Evolutionary conservation across 2,888 invertebrate genomes (phyloP).

Genomic region (Thyatira batis): DNA sequence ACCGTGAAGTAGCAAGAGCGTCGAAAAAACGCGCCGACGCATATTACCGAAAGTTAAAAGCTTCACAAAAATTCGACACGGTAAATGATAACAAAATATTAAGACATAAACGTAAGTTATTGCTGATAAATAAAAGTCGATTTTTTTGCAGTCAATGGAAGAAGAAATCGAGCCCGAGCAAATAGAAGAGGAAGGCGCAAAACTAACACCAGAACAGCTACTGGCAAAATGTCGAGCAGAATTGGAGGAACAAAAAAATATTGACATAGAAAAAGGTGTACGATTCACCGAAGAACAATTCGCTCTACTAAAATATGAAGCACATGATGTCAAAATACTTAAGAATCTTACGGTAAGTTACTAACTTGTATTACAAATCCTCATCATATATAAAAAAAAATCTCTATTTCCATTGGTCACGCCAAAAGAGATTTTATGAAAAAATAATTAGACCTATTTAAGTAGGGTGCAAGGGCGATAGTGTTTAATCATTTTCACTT

Average conservation of each 20-base stretch:
- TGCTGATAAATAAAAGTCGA: too few relatives aligned
- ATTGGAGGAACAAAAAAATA: slow-evolving; percentile 56
- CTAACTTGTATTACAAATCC: too few relatives aligned
- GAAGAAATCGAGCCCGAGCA: slow-evolving; percentile 68
- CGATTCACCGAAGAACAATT: slow-evolving; percentile 82
- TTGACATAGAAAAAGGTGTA: slow-evolving; percentile 81
- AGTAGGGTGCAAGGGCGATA: too few relatives aligned
- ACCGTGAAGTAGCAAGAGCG: slow-evolving; percentile 72
- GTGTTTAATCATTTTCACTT: too few relatives aligned
- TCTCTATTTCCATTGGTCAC: too few relatives aligned
- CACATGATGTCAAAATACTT: slow-evolving; percentile 81
- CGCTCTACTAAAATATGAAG: slow-evolving; percentile 84
- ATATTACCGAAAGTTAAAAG: slow-evolving; percentile 70
- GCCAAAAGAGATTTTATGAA: too few relatives aligned
- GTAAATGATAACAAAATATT: slow-evolving; percentile 32
- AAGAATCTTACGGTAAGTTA: slow-evolving; percentile 80
- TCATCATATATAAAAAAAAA: too few relatives aligned
- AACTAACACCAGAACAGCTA: slow-evolving; percentile 68
- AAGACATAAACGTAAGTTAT: slow-evolving; percentile 2
- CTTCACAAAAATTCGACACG: slow-evolving; percentile 60
- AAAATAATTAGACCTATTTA: too few relatives aligned
- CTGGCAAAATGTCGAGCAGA: slow-evolving; percentile 60
- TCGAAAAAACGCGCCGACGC: slow-evolving; percentile 74
- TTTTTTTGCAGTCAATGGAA: slow-evolving; percentile 52
- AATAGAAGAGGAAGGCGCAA: slow-evolving; percentile 56